Conservation (phyloP, 2,113 vertebrate species). For the Dolichotis patagonum region DNA sequence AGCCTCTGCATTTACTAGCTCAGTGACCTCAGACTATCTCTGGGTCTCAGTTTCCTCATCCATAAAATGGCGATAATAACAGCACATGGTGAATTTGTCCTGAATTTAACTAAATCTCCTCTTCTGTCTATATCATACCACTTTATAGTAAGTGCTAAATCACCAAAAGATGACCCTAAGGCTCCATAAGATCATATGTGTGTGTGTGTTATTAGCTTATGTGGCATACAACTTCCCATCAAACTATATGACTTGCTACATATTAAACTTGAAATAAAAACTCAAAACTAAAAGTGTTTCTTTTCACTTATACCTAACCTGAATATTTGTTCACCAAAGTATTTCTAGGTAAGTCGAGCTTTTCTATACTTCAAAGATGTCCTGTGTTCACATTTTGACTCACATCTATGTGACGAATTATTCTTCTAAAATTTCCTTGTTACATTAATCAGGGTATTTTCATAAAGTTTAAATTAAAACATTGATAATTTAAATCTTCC, state of each 20-base stretch:
- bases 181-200: neutral
- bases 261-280: conserved; percentile 45
- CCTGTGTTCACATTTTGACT: conserved; percentile 13
- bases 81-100: neutral
- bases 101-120: neutral
- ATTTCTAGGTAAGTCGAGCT: neutral
- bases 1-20: neutral
- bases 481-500: conserved; percentile 41
- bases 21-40: neutral
- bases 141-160: neutral
- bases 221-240: neutral
- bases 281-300: neutral
- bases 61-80: neutral
- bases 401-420: neutral
- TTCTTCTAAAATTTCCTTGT: neutral
- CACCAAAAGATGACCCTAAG: neutral
- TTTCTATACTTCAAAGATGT: neutral
- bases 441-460: neutral
- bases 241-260: neutral
- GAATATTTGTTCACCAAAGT: neutral
- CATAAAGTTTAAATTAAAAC: conserved; percentile 31
- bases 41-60: neutral
- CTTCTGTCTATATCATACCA: neutral
- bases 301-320: neutral
- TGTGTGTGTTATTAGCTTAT: neutral